These are phyloP conservation scores for Lycia hirtaria DNA, from an alignment of 2,888 invertebrate genomes.

Conservation along the genomic window DNA sequence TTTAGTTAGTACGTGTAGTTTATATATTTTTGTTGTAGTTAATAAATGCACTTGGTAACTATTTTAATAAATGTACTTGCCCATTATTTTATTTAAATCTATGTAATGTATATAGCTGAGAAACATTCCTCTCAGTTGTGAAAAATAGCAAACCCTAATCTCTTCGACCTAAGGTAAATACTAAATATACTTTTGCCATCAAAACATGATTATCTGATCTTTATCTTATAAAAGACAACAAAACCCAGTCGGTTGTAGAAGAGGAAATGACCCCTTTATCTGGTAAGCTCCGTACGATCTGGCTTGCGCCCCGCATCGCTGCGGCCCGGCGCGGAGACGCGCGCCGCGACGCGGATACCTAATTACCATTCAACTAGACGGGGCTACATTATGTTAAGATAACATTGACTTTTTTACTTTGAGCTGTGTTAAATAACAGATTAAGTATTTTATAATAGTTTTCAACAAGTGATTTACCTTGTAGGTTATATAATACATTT, in stretches of 20 bases:
- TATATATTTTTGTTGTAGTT: too few relatives aligned
- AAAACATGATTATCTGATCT: conserved; percentile 19
- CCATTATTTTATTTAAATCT: too few relatives aligned
- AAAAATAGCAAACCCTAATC: too few relatives aligned
- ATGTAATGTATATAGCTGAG: too few relatives aligned
- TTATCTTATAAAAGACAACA: conserved; percentile 38
- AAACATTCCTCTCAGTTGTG: too few relatives aligned
- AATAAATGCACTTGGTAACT: too few relatives aligned
- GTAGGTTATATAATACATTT: too few relatives aligned
- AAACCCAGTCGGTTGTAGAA: conserved; percentile 35
- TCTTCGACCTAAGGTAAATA: not conserved
- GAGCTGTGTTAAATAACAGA: not conserved
- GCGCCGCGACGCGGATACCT: conserved; percentile 31
- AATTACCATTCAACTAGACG: conserved; percentile 40
- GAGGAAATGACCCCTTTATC: conserved; percentile 47
- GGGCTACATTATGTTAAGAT: conserved; percentile 23
- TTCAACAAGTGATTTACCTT: too few relatives aligned
- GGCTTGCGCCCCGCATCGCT: conserved; percentile 23
- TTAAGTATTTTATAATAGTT: not conserved
- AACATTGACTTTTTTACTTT: conserved; percentile 18
- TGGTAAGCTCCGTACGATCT: conserved; percentile 37
- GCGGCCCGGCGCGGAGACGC: conserved; percentile 34
- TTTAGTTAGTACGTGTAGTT: too few relatives aligned
- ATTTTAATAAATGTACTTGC: too few relatives aligned
- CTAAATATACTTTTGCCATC: conserved; percentile 18